Conservation (phyloP, 92 coral and sea anemone genomes). For the Actinostola sp. region DNA sequence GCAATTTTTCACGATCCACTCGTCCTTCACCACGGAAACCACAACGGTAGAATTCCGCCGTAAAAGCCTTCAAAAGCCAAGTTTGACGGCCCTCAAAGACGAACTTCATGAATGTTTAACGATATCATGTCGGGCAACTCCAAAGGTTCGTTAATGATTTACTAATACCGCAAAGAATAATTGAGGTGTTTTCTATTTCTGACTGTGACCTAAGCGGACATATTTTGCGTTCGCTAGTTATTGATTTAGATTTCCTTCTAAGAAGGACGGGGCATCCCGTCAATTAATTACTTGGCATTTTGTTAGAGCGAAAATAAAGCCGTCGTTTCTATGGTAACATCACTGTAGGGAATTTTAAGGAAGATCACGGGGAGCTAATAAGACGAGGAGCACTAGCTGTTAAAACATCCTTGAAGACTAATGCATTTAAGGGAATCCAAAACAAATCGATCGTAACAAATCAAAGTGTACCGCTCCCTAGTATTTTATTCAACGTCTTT, state of each 20-base stretch:
- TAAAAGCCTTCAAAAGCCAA: constrained; percentile 22
- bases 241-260: not conserved
- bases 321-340: not conserved
- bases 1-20: not conserved
- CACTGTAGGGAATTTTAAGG: not conserved
- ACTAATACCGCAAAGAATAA: not conserved
- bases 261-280: not conserved
- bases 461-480: no score
- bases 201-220: not conserved
- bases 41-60: not conserved
- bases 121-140: not conserved
- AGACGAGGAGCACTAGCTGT: no score
- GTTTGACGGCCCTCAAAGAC: constrained; percentile 15
- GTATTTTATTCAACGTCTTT: no score
- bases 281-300: not conserved
- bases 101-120: constrained; percentile 21
- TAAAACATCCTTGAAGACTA: no score
- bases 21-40: not conserved
- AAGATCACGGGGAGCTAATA: no score
- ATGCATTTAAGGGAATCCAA: no score
- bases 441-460: no score
- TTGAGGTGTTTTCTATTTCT: constrained; percentile 6
- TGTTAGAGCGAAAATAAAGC: constrained; percentile 12
- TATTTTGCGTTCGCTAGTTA: not conserved
- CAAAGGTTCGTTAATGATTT: not conserved